Conservation (phyloP, 2,797 vertebrate species). For the Cuniculus paca region DNA sequence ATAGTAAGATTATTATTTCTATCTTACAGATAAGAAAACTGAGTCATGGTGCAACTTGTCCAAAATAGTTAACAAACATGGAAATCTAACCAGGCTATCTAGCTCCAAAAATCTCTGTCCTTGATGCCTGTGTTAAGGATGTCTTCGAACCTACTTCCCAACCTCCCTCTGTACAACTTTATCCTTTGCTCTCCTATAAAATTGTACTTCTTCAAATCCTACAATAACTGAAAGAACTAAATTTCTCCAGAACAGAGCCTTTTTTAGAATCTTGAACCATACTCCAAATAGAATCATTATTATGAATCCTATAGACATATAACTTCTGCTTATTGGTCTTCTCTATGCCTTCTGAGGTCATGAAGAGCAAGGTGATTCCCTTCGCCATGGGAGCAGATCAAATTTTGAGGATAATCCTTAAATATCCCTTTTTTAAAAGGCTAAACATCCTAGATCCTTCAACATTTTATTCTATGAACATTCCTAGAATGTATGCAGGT, state of each 20-base stretch:
- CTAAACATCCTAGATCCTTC: background rate
- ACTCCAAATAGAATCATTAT: background rate
- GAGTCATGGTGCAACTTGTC: background rate
- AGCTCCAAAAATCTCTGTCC: background rate
- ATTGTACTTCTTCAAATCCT: background rate
- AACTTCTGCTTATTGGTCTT: background rate
- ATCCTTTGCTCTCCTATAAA: background rate
- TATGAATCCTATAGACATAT: background rate
- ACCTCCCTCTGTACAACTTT: background rate
- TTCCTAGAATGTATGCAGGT: background rate
- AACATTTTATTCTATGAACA: background rate
- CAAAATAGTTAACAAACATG: background rate
- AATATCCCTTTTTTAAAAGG: background rate
- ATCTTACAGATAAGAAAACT: slow-evolving; percentile 14
- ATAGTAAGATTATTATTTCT: background rate
- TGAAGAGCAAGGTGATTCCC: background rate
- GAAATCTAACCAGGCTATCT: background rate
- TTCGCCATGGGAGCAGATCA: background rate
- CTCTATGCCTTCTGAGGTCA: background rate
- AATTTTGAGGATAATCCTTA: background rate
- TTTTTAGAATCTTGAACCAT: background rate
- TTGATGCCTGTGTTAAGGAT: background rate
- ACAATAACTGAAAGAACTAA: background rate
- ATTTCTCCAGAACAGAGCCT: background rate
- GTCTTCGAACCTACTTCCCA: background rate